Evolutionary conservation across 2,888 invertebrate genomes (phyloP).

Genomic region (Theodoxus fluviatilis): DNA sequence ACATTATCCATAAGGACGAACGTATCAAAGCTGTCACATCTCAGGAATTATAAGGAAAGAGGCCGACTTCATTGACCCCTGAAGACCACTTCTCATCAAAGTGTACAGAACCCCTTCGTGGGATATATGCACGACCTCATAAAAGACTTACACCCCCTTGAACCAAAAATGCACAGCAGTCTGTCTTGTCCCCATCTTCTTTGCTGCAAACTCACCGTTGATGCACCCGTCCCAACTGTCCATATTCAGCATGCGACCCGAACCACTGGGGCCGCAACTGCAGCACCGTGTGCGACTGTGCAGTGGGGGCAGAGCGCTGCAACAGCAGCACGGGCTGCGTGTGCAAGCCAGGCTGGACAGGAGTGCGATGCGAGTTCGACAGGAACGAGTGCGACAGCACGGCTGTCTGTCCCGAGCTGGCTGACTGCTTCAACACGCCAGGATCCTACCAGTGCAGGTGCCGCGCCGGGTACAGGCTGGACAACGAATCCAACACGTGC

Average conservation of each 20-base stretch:
- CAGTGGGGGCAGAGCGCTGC: slow-evolving; percentile 25
- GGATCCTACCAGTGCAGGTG: slow-evolving; percentile 31
- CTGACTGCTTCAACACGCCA: slow-evolving; percentile 28
- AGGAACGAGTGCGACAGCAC: slow-evolving; percentile 28
- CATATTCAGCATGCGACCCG: slow-evolving; percentile 30
- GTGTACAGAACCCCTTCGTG: no score
- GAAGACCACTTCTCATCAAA: no score
- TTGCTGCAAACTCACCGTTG: no score
- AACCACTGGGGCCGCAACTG: slow-evolving; percentile 32
- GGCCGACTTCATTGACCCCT: no score
- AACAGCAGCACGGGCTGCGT: slow-evolving; percentile 26
- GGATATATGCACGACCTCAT: no score
- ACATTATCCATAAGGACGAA: no score
- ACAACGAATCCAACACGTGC: slow-evolving; percentile 28
- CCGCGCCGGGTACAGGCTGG: slow-evolving; percentile 23
- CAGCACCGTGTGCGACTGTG: slow-evolving; percentile 30
- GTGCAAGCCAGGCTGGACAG: slow-evolving; percentile 29
- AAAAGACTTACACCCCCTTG: no score
- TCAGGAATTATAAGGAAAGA: no score
- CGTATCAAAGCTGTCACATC: no score
- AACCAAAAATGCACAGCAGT: no score
- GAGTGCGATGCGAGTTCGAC: slow-evolving; percentile 26
- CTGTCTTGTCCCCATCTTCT: no score
- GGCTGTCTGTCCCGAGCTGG: slow-evolving; percentile 15
- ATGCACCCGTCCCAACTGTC: no score